Evolutionary conservation across 2,113 vertebrate species (phyloP).

Genomic region (Anguilla rostrata): DNA sequence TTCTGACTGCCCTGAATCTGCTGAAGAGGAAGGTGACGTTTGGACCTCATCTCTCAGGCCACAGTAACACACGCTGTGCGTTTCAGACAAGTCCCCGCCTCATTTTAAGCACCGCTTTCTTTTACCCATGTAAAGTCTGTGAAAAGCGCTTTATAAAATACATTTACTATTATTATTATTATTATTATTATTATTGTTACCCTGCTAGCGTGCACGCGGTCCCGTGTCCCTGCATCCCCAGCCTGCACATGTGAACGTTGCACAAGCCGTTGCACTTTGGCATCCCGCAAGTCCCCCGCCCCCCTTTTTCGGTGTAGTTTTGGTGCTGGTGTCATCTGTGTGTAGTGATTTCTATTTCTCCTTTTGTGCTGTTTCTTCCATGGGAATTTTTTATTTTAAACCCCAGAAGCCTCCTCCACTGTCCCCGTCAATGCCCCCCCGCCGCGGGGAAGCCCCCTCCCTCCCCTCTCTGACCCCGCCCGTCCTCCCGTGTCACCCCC

Average conservation of each 20-base stretch:
- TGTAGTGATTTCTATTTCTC: background rate
- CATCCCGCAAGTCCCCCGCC: background rate
- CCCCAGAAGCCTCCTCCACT: constrained; percentile 80
- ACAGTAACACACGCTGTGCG: background rate
- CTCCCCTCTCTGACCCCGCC: constrained; percentile 31
- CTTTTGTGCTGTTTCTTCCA: constrained; percentile 62
- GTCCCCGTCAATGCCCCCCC: constrained; percentile 71
- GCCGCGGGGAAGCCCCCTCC: constrained; percentile 66
- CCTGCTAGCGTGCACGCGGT: background rate
- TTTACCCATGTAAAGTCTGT: background rate
- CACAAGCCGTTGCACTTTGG: background rate
- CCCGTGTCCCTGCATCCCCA: background rate
- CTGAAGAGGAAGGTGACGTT: background rate
- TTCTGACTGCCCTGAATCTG: background rate
- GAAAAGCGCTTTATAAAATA: no score
- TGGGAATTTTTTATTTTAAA: constrained; percentile 57
- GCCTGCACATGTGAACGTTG: background rate
- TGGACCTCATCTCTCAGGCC: background rate
- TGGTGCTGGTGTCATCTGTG: background rate
- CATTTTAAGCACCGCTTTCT: background rate
- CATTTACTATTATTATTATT: no score
- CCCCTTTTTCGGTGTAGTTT: background rate
- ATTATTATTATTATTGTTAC: no score
- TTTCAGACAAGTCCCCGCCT: background rate
- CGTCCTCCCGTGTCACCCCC: constrained; percentile 54